phyloP scores from a whole-genome alignment of 2,113 vertebrate genomes.

The Halichoeres trimaculatus region DNA sequence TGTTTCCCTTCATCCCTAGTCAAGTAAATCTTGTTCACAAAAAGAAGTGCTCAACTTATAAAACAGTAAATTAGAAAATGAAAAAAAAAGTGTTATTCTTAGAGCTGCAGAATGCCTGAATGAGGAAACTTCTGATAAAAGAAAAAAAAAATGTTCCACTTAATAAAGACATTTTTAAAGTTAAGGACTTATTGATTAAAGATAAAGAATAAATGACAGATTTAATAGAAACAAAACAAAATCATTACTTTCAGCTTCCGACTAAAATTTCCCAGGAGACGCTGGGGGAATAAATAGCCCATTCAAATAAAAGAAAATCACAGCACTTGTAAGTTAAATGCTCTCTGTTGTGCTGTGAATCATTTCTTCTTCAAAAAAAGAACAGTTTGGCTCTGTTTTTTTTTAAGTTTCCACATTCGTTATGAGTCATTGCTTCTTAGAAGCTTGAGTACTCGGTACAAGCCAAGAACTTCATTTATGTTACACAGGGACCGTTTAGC shows the following conservation, averaged over 20 bases:
- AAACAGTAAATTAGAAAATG: too few species aligned
- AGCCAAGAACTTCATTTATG: neutral
- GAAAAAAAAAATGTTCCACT: too few species aligned
- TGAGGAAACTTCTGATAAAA: too few species aligned
- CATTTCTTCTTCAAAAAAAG: neutral
- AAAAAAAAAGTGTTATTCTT: too few species aligned
- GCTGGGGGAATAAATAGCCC: neutral
- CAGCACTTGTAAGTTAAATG: slow-evolving; percentile 16
- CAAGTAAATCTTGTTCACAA: too few species aligned
- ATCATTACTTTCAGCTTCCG: neutral
- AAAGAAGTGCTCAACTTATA: too few species aligned
- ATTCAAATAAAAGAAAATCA: neutral
- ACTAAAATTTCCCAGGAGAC: neutral
- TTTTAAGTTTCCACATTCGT: neutral
- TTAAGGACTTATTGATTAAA: too few species aligned
- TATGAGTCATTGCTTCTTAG: neutral
- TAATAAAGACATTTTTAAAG: too few species aligned
- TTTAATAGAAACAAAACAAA: neutral
- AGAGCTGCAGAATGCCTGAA: too few species aligned
- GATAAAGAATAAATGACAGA: too few species aligned
- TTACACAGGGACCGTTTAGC: neutral
- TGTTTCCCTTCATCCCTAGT: too few species aligned
- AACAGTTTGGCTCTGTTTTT: neutral
- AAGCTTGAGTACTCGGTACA: neutral
- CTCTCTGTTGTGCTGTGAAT: neutral